Evolutionary conservation across 2,888 invertebrate species (phyloP).

Genomic region (Caenorhabditis auriculariae): DNA sequence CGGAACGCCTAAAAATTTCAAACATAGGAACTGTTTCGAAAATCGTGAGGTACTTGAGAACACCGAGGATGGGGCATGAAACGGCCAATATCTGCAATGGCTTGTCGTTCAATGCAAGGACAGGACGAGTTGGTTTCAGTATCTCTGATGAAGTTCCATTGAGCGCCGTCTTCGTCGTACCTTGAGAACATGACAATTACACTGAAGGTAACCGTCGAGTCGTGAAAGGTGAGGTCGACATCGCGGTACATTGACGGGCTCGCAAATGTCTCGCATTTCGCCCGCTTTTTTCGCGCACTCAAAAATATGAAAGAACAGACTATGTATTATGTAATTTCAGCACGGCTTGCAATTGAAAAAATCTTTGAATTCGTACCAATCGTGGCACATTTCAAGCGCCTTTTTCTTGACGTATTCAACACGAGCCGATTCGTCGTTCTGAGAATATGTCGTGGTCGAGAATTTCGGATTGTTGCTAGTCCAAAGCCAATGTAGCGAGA

Average conservation of each 20-base stretch:
- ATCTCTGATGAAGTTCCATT: slow-evolving; percentile 61
- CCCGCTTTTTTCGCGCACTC: too few relatives aligned
- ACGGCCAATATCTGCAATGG: slow-evolving; percentile 85
- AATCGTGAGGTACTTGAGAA: slow-evolving; percentile 42
- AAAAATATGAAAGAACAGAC: too few relatives aligned
- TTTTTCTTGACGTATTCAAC: slow-evolving; percentile 46
- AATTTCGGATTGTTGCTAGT: slow-evolving; percentile 51
- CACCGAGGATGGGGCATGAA: slow-evolving; percentile 74
- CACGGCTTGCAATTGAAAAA: too few relatives aligned
- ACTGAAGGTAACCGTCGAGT: not conserved
- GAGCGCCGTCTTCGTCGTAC: slow-evolving; percentile 55
- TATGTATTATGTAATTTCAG: not conserved
- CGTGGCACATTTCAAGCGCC: slow-evolving; percentile 58
- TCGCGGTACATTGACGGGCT: too few relatives aligned
- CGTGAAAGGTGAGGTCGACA: not conserved
- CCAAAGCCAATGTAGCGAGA: slow-evolving; percentile 62
- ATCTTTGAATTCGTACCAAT: slow-evolving; percentile 53
- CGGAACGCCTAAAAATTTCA: slow-evolving; percentile 43
- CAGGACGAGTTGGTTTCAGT: slow-evolving; percentile 62
- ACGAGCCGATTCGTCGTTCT: slow-evolving; percentile 46
- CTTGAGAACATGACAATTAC: slow-evolving; percentile 5
- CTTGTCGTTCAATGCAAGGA: slow-evolving; percentile 88
- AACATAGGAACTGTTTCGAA: not conserved
- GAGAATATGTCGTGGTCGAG: slow-evolving; percentile 42
- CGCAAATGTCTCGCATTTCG: too few relatives aligned